These are phyloP conservation scores for Atta texana DNA, from an alignment of 1,140 invertebrate species.

Conservation along the genomic window DNA sequence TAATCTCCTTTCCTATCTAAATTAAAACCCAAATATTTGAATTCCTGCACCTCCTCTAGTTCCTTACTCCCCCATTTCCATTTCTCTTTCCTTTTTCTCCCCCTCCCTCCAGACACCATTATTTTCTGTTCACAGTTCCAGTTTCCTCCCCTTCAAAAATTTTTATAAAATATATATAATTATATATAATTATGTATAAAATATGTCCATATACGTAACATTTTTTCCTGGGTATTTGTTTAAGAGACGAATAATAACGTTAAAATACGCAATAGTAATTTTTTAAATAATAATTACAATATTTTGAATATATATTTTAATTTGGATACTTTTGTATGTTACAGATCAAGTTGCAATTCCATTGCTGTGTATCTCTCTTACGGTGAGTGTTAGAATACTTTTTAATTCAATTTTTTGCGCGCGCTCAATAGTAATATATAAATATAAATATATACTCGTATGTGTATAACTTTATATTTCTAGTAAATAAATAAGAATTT, in stretches of 20 bases:
- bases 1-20: no score
- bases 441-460: background rate
- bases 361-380: background rate
- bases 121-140: no score
- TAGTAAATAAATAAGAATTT: background rate
- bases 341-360: background rate
- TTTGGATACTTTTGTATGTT: slow-evolving; percentile 7
- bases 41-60: no score
- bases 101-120: no score
- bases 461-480: background rate
- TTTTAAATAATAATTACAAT: background rate
- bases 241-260: background rate
- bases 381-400: background rate
- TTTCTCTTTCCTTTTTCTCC: no score
- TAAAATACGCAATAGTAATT: background rate
- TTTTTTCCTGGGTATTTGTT: background rate
- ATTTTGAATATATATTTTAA: background rate
- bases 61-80: no score
- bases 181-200: no score
- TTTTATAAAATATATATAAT: no score
- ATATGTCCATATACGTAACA: no score
- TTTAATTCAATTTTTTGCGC: background rate
- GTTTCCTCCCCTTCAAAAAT: no score
- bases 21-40: no score
- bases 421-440: background rate